phyloP scores from a whole-genome alignment of 2,113 vertebrate species.

The Anas platyrhynchos region DNA sequence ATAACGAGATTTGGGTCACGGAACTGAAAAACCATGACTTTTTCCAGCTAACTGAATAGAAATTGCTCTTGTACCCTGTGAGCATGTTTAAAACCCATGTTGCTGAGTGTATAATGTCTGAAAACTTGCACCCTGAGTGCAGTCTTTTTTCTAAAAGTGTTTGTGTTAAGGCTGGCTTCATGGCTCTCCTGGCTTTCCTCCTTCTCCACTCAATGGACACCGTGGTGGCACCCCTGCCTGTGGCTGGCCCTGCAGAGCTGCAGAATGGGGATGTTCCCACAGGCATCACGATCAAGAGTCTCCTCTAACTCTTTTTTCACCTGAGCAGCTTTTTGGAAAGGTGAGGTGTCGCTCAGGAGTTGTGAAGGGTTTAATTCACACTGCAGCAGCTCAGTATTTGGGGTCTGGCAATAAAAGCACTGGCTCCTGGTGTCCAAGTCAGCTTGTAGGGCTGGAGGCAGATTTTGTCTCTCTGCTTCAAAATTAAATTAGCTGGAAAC shows the following conservation, averaged over 20 bases:
- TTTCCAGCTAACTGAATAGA: neutral
- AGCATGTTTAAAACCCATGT: neutral
- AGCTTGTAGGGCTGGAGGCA: neutral
- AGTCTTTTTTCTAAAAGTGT: neutral
- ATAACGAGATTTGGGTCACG: neutral
- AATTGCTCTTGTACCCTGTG: neutral
- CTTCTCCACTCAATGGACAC: neutral
- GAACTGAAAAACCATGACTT: neutral
- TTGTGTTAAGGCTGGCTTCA: neutral
- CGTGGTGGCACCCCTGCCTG: neutral
- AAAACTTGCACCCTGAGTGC: neutral
- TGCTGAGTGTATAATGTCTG: neutral
- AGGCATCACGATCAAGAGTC: neutral
- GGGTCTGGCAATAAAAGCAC: neutral
- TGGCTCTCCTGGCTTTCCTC: neutral
- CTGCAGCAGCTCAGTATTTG: neutral
- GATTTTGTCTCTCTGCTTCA: neutral
- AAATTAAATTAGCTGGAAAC: neutral
- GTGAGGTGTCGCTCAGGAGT: rapidly evolving
- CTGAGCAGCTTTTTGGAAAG: neutral
- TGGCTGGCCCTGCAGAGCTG: neutral
- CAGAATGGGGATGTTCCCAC: neutral
- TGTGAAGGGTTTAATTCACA: neutral
- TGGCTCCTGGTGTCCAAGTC: rapidly evolving
- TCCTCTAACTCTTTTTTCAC: neutral